phyloP scores from a whole-genome alignment of 2,888 invertebrate genomes.

The Caenorhabditis wallacei region DNA sequence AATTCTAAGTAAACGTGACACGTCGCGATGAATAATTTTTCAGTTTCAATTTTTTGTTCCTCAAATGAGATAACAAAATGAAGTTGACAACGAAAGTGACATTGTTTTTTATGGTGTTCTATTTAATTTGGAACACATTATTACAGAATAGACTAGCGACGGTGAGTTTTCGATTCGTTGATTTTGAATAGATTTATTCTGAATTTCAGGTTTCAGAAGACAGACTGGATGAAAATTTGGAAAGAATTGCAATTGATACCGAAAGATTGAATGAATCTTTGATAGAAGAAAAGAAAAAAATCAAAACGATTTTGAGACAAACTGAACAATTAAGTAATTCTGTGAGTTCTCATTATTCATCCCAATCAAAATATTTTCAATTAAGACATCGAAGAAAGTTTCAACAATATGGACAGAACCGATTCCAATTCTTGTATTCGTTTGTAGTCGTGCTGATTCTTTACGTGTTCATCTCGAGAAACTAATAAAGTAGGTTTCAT shows the following conservation, averaged over 20 bases:
- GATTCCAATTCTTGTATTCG: constrained; percentile 87
- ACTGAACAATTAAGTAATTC: background rate
- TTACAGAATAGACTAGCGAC: background rate
- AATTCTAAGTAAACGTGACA: no score
- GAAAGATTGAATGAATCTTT: background rate
- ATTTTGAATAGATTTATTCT: no score
- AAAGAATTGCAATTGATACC: background rate
- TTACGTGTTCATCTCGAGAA: constrained; percentile 93
- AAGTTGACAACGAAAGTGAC: no score
- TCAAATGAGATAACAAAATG: no score
- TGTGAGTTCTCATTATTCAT: background rate
- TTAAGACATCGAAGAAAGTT: background rate
- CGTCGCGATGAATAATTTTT: no score
- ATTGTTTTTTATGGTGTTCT: no score
- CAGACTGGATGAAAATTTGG: background rate
- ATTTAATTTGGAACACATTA: no score
- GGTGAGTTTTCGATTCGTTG: no score
- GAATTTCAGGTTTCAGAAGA: no score
- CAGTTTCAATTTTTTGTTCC: no score
- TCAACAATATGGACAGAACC: constrained; percentile 73
- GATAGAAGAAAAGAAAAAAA: background rate
- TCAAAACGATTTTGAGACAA: background rate
- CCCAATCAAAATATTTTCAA: background rate
- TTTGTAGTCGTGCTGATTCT: constrained; percentile 92
- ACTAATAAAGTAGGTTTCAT: constrained; percentile 91